These are phyloP conservation scores for Selenia dentaria DNA, from an alignment of 2,888 invertebrate species.

Conservation along the genomic window DNA sequence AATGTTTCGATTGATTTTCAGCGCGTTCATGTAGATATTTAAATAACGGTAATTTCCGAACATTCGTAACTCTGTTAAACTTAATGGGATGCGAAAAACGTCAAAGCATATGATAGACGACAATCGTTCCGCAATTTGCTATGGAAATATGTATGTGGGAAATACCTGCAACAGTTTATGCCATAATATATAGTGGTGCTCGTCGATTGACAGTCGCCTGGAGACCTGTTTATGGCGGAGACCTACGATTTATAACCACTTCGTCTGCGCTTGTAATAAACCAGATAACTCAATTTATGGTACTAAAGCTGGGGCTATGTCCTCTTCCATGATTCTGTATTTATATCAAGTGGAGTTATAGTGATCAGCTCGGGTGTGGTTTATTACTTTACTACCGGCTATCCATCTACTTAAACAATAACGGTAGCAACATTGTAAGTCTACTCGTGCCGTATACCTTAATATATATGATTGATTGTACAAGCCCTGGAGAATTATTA, in stretches of 20 bases:
- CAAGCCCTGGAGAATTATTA: too few relatives aligned
- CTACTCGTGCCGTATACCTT: too few relatives aligned
- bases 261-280: slow-evolving; percentile 63
- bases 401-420: too few relatives aligned
- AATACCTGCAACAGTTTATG: too few relatives aligned
- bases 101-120: slow-evolving; percentile 62
- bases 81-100: slow-evolving; percentile 58
- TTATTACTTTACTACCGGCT: slow-evolving; percentile 32
- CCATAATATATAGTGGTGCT: slow-evolving; percentile 49
- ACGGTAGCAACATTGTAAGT: too few relatives aligned
- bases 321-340: slow-evolving; percentile 51
- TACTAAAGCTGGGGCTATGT: slow-evolving; percentile 53
- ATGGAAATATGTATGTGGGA: slow-evolving; percentile 53
- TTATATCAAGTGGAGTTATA: slow-evolving; percentile 59
- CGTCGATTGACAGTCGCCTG: slow-evolving; percentile 62
- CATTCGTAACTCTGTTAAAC: slow-evolving; percentile 56
- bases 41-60: slow-evolving; percentile 52
- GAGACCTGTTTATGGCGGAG: slow-evolving; percentile 58
- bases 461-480: too few relatives aligned
- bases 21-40: slow-evolving; percentile 31
- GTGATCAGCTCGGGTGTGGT: slow-evolving; percentile 49
- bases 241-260: slow-evolving; percentile 58
- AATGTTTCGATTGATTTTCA: slow-evolving; percentile 32
- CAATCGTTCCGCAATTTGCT: slow-evolving; percentile 55
- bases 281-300: slow-evolving; percentile 69